Evolutionary conservation across 2,888 invertebrate species (phyloP), one percentile per base, ranked within the genome.

Genomic region (Carcina quercana): DNA sequence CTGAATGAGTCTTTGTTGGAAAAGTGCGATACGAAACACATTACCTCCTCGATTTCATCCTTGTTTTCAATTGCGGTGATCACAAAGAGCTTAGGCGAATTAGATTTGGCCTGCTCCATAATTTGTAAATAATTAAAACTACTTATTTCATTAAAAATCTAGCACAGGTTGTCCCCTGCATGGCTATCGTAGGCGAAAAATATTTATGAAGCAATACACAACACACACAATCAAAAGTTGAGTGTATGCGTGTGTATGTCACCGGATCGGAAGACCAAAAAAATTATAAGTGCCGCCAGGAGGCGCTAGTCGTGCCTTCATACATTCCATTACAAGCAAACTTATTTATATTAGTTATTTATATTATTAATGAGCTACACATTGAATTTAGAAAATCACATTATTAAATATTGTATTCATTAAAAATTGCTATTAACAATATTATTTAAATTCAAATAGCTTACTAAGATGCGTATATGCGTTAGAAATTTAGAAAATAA

Each of bases 31-130:
- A 69, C 65, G 83, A 70, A 61, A 68, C 71, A 83, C 72, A 60
- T 87, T 91, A 94, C 94, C 93, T 94, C 94, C 76, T 94, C 94
- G 74, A 92, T 88, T 79, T 95, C 94, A 86, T 94, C 94, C 89
- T 91, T 93, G 86, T 89, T 90, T 88, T 94, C 94, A 75, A 94
- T 91, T 68, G 89, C 87, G 69, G 91, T 89, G 74, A 90, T 91
- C 85, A 89, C 86, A 86, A 94, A 93, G 83, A 94, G 87, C 85
- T 91, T 92, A 65, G 91, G 91, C 66, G 84, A 71, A 76, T 75
- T 80, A 67, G 74, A 72, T 83, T 86, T 86, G 63, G 72, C 71
- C 68, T 84, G 86, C 78, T 87, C 86, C 86, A 87, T 87, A 71
- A 70, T 82, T 68, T 68, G 68, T 63, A 65, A 67, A 65, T 65